Conservation (phyloP, 2,113 vertebrate genomes). For the Podilymbus podiceps region DNA sequence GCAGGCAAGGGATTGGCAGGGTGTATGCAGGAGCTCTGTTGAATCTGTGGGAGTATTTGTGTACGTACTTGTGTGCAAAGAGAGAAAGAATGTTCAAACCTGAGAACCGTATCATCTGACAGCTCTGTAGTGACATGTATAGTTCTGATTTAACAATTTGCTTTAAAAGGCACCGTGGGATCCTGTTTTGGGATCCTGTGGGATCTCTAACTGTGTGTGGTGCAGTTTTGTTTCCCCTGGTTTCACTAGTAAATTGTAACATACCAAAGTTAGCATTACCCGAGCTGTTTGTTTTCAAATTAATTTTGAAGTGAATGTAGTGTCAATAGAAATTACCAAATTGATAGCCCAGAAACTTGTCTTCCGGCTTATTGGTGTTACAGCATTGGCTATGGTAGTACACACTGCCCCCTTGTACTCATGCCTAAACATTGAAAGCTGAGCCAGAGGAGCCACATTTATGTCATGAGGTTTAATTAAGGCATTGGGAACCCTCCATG, state of each 20-base stretch:
- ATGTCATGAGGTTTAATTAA: background rate
- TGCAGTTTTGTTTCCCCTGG: background rate
- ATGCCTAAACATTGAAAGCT: background rate
- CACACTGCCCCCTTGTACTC: background rate
- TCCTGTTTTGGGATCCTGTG: background rate
- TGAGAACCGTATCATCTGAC: background rate
- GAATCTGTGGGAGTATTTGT: slow-evolving; percentile 53
- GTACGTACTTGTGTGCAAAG: background rate
- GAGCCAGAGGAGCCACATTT: background rate
- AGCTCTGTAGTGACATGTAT: background rate
- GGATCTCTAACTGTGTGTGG: background rate
- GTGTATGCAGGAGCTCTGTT: slow-evolving; percentile 12
- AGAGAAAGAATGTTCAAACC: slow-evolving; percentile 33
- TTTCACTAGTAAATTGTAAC: background rate
- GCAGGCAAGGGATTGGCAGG: slow-evolving; percentile 45
- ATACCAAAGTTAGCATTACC: background rate
- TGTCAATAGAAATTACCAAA: background rate
- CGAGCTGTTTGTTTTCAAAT: background rate
- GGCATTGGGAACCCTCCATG: background rate
- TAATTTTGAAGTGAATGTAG: background rate
- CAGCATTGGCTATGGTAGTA: background rate
- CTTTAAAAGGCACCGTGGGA: background rate
- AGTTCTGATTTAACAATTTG: background rate
- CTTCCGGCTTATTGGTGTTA: background rate
- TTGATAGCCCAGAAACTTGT: background rate